Conservation (phyloP, 1,140 invertebrate species). For the Brachionus asplanchnoidis region DNA sequence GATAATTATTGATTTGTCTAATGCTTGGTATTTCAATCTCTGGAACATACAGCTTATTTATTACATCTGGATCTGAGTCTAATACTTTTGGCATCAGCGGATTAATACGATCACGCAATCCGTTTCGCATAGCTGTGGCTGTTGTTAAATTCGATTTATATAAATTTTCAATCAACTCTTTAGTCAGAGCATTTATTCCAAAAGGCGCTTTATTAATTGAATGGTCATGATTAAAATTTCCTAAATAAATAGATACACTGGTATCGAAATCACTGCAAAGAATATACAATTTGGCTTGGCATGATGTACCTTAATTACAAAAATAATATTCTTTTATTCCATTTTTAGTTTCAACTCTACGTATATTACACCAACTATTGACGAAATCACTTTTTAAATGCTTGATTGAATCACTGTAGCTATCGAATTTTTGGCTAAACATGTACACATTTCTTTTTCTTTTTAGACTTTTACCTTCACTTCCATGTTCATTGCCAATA, state of each 20-base stretch:
- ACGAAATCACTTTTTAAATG: not conserved
- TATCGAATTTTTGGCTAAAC: not conserved
- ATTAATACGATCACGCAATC: not conserved
- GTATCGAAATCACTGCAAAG: not conserved
- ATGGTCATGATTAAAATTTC: not conserved
- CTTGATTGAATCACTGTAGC: not conserved
- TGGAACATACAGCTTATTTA: not conserved
- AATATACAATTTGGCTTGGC: not conserved
- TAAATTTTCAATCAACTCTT: not conserved
- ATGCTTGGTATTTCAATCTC: not conserved
- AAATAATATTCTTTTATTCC: not conserved
- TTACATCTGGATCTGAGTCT: not conserved
- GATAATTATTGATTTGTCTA: not conserved
- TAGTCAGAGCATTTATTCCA: not conserved
- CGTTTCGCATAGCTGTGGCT: not conserved
- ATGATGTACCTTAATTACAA: not conserved
- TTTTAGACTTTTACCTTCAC: not conserved
- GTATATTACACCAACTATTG: not conserved
- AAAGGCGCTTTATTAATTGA: not conserved
- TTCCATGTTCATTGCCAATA: not conserved
- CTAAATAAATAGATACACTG: not conserved
- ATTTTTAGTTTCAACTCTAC: not conserved
- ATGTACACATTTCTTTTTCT: not conserved
- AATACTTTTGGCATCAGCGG: not conserved
- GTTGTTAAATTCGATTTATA: not conserved